These are phyloP conservation scores for Epinephelus cyanopodus DNA, from an alignment of 2,113 vertebrate genomes.

Conservation along the genomic window DNA sequence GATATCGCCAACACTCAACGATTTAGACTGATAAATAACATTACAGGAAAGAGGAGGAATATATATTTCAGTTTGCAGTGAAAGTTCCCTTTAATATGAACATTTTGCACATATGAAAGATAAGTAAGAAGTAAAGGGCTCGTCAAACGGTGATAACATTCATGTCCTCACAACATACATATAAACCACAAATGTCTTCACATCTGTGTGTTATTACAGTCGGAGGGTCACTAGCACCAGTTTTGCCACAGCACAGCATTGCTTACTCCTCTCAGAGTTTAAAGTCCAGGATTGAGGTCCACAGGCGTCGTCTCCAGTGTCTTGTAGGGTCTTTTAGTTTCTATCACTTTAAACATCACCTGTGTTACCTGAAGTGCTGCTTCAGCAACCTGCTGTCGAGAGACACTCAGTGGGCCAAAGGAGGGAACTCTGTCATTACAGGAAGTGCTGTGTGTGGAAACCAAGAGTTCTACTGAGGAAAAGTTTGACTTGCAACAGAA, in stretches of 20 bases:
- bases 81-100: neutral
- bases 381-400: constrained; percentile 27
- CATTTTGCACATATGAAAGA: neutral
- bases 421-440: neutral
- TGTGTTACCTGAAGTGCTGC: constrained; percentile 20
- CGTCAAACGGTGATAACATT: neutral
- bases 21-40: too few species aligned
- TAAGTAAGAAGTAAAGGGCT: neutral
- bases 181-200: neutral
- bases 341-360: constrained; percentile 14
- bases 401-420: constrained; percentile 18
- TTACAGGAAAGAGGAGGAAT: too few species aligned
- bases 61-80: too few species aligned
- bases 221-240: too few species aligned
- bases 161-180: neutral
- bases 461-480: constrained; percentile 5
- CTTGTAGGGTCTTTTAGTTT: neutral
- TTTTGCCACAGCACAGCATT: neutral
- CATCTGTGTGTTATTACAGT: neutral
- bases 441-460: neutral
- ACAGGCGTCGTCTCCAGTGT: constrained; percentile 2
- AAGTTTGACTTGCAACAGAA: neutral
- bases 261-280: neutral
- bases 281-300: neutral
- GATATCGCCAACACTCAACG: too few species aligned